Evolutionary conservation across 2,888 invertebrate genomes (phyloP).

Genomic region (Meteorus colon): DNA sequence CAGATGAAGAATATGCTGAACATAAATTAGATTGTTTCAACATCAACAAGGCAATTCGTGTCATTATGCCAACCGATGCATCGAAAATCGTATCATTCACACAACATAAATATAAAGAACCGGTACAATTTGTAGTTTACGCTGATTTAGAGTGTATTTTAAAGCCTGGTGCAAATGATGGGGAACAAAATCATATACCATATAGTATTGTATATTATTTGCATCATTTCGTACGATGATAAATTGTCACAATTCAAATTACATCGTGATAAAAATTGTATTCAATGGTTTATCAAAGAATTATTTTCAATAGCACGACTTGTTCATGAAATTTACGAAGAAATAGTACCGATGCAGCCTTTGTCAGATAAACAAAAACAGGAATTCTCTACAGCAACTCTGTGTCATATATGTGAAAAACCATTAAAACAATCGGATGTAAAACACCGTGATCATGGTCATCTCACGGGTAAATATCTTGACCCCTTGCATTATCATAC

Average conservation of each 20-base stretch:
- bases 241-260: conserved; percentile 40
- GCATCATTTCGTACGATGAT: conserved; percentile 37
- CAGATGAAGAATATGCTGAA: neutral
- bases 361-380: conserved; percentile 34
- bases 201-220: conserved; percentile 37
- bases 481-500: neutral
- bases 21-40: neutral
- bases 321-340: conserved; percentile 20
- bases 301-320: conserved; percentile 28
- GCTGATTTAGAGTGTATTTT: conserved; percentile 48
- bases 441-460: conserved; percentile 50
- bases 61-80: conserved; percentile 26
- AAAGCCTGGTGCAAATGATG: conserved; percentile 30
- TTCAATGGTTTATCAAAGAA: conserved; percentile 46
- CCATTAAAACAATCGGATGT: conserved; percentile 43
- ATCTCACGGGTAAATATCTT: conserved; percentile 48
- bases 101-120: conserved; percentile 42
- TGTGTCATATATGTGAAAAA: conserved; percentile 51
- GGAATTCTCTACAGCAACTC: conserved; percentile 27
- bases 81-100: conserved; percentile 44
- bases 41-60: neutral
- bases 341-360: conserved; percentile 33
- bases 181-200: conserved; percentile 42
- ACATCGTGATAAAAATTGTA: conserved; percentile 40
- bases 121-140: conserved; percentile 45